phyloP scores from a whole-genome alignment of 2,888 invertebrate genomes.

The Agrypnus murinus region DNA sequence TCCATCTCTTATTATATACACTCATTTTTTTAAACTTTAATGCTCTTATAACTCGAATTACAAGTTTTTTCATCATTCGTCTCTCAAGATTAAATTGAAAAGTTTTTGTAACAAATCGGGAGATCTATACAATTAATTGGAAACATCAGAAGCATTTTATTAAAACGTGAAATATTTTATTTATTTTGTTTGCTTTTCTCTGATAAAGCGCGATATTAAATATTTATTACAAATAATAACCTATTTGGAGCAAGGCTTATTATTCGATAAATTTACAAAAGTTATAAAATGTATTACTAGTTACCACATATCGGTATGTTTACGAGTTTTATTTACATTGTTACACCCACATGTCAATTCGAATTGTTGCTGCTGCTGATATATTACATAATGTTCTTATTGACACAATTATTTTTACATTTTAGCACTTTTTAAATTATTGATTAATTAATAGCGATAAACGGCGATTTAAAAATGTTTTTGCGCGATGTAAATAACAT shows the following conservation, averaged over 20 bases:
- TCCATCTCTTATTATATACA: too few relatives aligned
- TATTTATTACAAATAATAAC: too few relatives aligned
- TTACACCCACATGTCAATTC: neutral
- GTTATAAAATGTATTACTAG: neutral
- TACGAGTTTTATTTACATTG: neutral
- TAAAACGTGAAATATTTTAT: too few relatives aligned
- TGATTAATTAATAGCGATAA: neutral
- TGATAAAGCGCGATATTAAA: too few relatives aligned
- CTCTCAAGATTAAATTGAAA: conserved; percentile 15
- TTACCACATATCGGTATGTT: too few relatives aligned
- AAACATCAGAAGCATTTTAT: too few relatives aligned
- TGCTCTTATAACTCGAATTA: conserved; percentile 22
- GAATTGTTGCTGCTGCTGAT: neutral
- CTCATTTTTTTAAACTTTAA: conserved; percentile 53
- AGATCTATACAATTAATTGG: too few relatives aligned
- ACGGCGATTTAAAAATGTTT: too few relatives aligned
- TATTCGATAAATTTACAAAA: conserved; percentile 1
- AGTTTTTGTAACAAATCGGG: neutral
- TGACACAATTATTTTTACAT: neutral
- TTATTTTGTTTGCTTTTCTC: too few relatives aligned
- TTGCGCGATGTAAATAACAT: too few relatives aligned
- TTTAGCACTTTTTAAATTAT: neutral
- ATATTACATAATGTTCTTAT: neutral
- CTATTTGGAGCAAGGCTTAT: neutral
- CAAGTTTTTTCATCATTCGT: too few relatives aligned